Percentiles rank a stretch among this genome's conserved stretches.
These are phyloP conservation scores for Heliconius aoede DNA, from an alignment of 2,888 invertebrate species.

Conservation along the genomic window DNA sequence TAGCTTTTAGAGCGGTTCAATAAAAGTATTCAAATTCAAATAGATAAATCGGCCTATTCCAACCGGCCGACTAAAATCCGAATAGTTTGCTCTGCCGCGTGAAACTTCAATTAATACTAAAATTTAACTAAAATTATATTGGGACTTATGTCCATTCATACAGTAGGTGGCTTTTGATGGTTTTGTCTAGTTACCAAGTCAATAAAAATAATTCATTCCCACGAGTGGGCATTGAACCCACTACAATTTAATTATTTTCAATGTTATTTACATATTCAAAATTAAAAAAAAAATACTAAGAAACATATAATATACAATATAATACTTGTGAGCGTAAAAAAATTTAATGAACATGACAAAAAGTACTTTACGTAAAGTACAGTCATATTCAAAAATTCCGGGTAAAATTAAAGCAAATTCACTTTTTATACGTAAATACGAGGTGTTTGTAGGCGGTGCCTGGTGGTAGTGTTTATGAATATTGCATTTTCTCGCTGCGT, in stretches of 20 bases:
- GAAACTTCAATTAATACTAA: conserved; percentile 58
- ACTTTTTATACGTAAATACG: not conserved
- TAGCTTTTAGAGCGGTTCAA: no score
- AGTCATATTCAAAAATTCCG: conserved; percentile 5
- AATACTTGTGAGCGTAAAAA: no score
- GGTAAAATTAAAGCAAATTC: not conserved
- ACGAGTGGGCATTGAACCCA: not conserved
- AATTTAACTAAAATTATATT: conserved; percentile 27
- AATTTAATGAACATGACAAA: not conserved
- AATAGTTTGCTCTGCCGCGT: conserved; percentile 57
- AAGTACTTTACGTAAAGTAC: not conserved
- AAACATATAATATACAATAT: no score
- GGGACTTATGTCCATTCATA: not conserved
- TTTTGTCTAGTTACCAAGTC: no score
- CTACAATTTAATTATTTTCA: not conserved
- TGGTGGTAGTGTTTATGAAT: conserved; percentile 56
- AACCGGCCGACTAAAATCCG: conserved; percentile 39
- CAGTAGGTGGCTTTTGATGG: no score
- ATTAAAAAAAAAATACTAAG: no score
- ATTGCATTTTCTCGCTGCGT: conserved; percentile 50
- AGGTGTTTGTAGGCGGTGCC: conserved; percentile 26
- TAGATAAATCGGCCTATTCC: conserved; percentile 15
- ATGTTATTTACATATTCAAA: no score
- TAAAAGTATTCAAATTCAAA: conserved; percentile 23
- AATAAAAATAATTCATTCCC: not conserved